Evolutionary conservation across 2,797 vertebrate species (phyloP), one percentile per base, ranked within the genome.

Genomic region (Phalloptychus januarius): DNA sequence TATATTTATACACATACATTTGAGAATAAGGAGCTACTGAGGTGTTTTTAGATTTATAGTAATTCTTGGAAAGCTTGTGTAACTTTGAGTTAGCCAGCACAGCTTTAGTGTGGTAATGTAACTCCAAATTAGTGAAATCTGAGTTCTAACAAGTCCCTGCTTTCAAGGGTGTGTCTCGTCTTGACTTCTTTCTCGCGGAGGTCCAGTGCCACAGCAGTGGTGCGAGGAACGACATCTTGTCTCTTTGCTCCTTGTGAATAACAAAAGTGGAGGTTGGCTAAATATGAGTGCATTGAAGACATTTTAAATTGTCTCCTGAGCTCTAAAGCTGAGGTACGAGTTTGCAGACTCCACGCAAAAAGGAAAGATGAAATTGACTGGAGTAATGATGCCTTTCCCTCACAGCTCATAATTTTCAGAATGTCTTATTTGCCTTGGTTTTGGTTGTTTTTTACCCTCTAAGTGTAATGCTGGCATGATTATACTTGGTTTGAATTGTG

Each of bases 81-180:
- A 77, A 65, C 20, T 10, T 73, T 71, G 56, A 72, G 50, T 38
- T 83, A 58, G 73, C 77, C n/a, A n/a, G n/a, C n/a, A n/a, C n/a
- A n/a, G n/a, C n/a, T n/a, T n/a, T n/a, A n/a, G n/a, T n/a, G n/a
- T n/a, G n/a, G n/a, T n/a, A n/a, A n/a, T n/a, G n/a, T n/a, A n/a
- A n/a, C n/a, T n/a, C n/a, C n/a, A n/a, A n/a, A n/a, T n/a, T n/a
- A 79, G 73, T 42, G 52, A 52, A 72, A 79, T 52, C 82, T 50
- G 71, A 76, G 67, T n/a, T 75, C 44, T 61, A 40, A 81, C 36
- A 50, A 74, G 72, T 77, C 56, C 71, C 63, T 25, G 72, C 36
- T 42, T 58, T 78, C 31, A 71, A 76, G 85, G 81, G 79, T 65
- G 85, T 81, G 86, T 75, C 76, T 71, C 16, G 33, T 63, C 52